phyloP scores from a whole-genome alignment of 2,888 invertebrate genomes.

The Auanema freiburgensis region DNA sequence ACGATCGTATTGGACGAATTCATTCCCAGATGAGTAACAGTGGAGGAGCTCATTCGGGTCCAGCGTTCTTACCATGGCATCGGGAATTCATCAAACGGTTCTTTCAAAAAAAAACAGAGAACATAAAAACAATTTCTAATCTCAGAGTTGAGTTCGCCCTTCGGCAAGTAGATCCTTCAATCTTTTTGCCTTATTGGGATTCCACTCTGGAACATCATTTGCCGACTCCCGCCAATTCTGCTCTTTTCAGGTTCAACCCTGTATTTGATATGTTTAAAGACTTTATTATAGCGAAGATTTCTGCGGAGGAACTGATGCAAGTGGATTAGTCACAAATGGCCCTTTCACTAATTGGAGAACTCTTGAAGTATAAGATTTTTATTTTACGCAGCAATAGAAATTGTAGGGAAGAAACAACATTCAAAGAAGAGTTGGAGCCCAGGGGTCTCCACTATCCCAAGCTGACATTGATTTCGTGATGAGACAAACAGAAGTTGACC shows the following conservation, averaged over 20 bases:
- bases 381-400: not conserved
- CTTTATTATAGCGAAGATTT: not conserved
- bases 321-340: constrained; percentile 61
- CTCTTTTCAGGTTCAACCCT: too few species aligned
- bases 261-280: not conserved
- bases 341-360: constrained; percentile 63
- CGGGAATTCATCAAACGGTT: constrained; percentile 37
- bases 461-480: constrained; percentile 40
- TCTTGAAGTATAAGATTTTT: constrained; percentile 30
- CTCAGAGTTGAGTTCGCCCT: constrained; percentile 23
- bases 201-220: constrained; percentile 62
- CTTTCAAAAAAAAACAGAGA: not conserved
- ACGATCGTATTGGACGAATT: constrained; percentile 31
- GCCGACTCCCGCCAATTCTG: constrained; percentile 52
- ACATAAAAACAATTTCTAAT: not conserved
- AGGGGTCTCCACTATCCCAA: constrained; percentile 46
- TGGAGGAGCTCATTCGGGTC: constrained; percentile 46
- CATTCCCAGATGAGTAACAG: constrained; percentile 34
- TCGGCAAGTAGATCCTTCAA: constrained; percentile 55
- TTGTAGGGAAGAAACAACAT: constrained; percentile 37
- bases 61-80: constrained; percentile 41
- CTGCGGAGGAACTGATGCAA: constrained; percentile 33
- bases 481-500: constrained; percentile 36
- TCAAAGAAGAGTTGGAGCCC: constrained; percentile 42
- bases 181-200: constrained; percentile 65